phyloP scores from a whole-genome alignment of 2,888 invertebrate species.

The Onchidella celtica region DNA sequence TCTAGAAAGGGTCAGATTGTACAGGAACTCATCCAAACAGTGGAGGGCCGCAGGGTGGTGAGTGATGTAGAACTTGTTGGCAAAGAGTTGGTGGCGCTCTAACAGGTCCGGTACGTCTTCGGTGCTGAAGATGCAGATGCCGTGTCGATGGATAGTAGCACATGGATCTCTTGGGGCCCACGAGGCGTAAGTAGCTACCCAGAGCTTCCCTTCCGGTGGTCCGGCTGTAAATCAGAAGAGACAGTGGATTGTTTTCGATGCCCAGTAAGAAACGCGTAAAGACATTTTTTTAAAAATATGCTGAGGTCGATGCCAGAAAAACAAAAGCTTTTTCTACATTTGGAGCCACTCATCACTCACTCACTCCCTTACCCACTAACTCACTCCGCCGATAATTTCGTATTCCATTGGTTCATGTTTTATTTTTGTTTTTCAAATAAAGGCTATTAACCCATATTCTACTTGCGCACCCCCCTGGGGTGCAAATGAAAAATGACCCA shows the following conservation, averaged over 20 bases:
- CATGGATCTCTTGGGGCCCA: conserved; percentile 51
- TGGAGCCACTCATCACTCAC: no score
- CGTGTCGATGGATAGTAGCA: not conserved
- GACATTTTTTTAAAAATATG: not conserved
- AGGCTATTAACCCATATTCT: no score
- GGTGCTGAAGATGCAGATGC: conserved; percentile 43
- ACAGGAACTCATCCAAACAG: conserved; percentile 45
- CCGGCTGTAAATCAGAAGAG: conserved; percentile 31
- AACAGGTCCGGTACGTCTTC: conserved; percentile 33
- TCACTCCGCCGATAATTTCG: no score
- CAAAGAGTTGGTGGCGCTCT: conserved; percentile 42
- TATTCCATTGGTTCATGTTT: no score
- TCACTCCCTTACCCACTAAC: no score
- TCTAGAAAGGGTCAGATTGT: conserved; percentile 31
- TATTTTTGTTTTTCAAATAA: no score
- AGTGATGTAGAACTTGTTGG: conserved; percentile 49
- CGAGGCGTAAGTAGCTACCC: conserved; percentile 51
- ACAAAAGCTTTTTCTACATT: no score
- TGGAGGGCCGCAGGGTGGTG: conserved; percentile 42
- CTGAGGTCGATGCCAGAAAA: not conserved
- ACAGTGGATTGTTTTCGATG: no score
- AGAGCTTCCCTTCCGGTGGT: conserved; percentile 50
- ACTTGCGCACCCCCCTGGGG: no score
- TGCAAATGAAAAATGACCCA: no score
- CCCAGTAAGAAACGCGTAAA: not conserved